Evolutionary conservation across 1,140 invertebrate species (phyloP), one percentile per base, ranked within the genome.

Genomic region (Drosophila trapezifrons): DNA sequence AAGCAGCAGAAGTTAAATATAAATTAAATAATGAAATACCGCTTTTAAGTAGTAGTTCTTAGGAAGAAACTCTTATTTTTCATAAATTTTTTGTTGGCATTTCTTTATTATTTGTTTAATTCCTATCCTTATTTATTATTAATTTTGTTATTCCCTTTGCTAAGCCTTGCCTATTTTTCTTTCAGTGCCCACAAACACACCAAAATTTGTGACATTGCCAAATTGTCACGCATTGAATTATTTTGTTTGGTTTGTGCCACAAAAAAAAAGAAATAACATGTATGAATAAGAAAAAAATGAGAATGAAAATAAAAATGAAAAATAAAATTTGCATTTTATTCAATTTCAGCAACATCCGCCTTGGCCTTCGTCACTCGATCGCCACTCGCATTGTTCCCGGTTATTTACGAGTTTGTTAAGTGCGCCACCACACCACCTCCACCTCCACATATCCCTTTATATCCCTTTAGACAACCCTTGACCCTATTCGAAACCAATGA

Each of bases 251-350:
- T 65, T 76, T 80, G 59, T 45, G 43, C 29, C 58, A 42, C 49
- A 37, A 51, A 67, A 66, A 62, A 54, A 51, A 38, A n/a, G n/a
- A n/a, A 51, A 27, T 15, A 27, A 12, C 40, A 73, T 29, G 4
- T 47, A 18, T 47, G 17, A 20, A 10, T 17, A 20, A 49, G 25
- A 54, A 64, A 56, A 64, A 74, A 69, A 52, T 42, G 10, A 32
- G 10, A 32, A 20, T 17, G n/a, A 40, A 66, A 60, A 76, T 72
- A 86, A 71, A 78, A 66, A 55, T 65, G 47, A 35, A 80, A 87
- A 87, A 89, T 84, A 87, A 80, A 89, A 87, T 87, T 87, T 89
- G 85, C 80, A 89, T 89, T 89, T 87, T 87, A 82, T 87, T 89
- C 84, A 89, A 89, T 89, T 84, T 89, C 71, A 65, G 63, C 46